phyloP scores from a whole-genome alignment of 2,113 vertebrate species.

The Ptychochromis oligacanthus region DNA sequence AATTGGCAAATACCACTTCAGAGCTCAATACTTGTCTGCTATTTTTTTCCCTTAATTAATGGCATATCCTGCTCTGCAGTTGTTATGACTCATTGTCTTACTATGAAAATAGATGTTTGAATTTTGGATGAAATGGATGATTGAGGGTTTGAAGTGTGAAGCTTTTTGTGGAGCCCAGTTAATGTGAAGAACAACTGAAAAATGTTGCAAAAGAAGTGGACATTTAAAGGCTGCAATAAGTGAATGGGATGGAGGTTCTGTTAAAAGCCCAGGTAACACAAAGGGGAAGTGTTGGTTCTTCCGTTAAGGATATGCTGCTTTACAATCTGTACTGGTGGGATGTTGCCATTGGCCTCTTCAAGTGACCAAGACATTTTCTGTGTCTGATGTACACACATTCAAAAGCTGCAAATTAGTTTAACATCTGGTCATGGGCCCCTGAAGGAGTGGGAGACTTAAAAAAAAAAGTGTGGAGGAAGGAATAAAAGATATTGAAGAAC shows the following conservation, averaged over 20 bases:
- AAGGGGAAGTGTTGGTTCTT: conserved; percentile 41
- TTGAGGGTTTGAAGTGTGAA: conserved; percentile 34
- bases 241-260: neutral
- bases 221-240: neutral
- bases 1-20: conserved; percentile 10
- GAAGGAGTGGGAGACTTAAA: conserved; percentile 25
- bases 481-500: conserved; percentile 55
- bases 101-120: conserved; percentile 40
- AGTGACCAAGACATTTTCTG: conserved; percentile 42
- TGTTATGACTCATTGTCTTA: conserved; percentile 47
- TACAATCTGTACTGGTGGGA: conserved; percentile 26
- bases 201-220: conserved; percentile 5
- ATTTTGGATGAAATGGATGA: conserved; percentile 49
- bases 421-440: conserved; percentile 80
- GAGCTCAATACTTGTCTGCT: neutral
- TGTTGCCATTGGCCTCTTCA: conserved; percentile 38
- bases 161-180: conserved; percentile 15
- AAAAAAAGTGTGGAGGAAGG: conserved; percentile 38
- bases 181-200: conserved; percentile 19
- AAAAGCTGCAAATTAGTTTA: conserved; percentile 76
- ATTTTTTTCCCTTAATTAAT: conserved; percentile 15
- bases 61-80: neutral
- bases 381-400: conserved; percentile 57
- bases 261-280: conserved; percentile 19
- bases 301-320: conserved; percentile 35